Base-by-base conservation (phyloP, 1,140 invertebrate genomes). In the Antheraea pernyi region DNA sequence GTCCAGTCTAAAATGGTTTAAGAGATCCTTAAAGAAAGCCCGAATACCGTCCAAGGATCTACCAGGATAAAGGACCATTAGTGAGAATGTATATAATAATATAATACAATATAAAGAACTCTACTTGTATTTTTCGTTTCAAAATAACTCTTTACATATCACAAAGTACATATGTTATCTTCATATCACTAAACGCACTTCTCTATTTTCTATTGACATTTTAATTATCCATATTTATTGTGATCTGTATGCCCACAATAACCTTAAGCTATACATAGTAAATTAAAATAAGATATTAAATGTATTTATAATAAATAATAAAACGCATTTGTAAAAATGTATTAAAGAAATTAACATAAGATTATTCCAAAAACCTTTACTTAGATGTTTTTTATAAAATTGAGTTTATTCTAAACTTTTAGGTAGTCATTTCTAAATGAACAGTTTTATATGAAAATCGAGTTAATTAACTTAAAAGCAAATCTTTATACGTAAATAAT, bases 21-120 rank as follows among this genome's bases (percentile, higher is more conserved):
- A 59, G 37, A 59, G 71, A 73, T 73, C 71, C 71, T 73, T 73
- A 69, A 73, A 67, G 61, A 63, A 69, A 69, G 64, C 60, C 59
- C 59, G 60, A 73, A 65, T 70, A 69, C 79, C 79, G 79, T 81
- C 79, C 79, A 75, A 76, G 77, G 75, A 74, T 75, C 69, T 73
- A 72, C 66, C 72, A 75, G 65, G 71, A 67, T 68, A 72, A 72
- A 71, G 79, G 79, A 81, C 75, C 77, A 77, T 74, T 77, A 79
- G 73, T 74, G 72, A 79, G 68, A 77, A 67, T 77, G 75, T 77
- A 75, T 42, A 75, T 73, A 68, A 19, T 16, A 46, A 68, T 70
- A 48, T 68, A 68, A 71, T 67, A 70, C 60, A 39, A 53, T 46
- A 61, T 42, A 22, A 65, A 42, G 7, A 39, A 46, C 11, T 53